A percentile compares a stretch with the other conserved stretches of the same genome.
These are phyloP conservation scores for Herpetotheres cachinnans DNA, from an alignment of 2,113 vertebrate species.

Conservation along the genomic window DNA sequence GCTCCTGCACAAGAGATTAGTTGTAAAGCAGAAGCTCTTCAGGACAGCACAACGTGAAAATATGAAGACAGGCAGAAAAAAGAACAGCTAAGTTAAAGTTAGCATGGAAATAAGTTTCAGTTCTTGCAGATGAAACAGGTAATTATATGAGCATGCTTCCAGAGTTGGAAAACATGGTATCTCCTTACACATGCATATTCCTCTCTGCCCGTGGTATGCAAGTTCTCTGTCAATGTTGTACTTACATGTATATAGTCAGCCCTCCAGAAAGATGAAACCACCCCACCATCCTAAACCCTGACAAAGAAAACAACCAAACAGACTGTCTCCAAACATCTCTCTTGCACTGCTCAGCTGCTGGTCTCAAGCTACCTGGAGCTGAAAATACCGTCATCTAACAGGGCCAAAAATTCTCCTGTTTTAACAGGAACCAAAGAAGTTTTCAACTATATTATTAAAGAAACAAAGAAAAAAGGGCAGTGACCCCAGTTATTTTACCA, in stretches of 20 bases:
- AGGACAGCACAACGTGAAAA: not conserved
- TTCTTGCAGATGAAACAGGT: not conserved
- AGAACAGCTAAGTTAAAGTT: not conserved
- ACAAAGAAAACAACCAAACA: not conserved
- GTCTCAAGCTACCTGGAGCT: not conserved
- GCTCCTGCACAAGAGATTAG: not conserved
- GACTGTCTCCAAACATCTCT: not conserved
- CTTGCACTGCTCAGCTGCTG: not conserved
- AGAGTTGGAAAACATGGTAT: not conserved
- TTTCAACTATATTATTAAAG: not conserved
- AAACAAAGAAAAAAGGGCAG: not conserved
- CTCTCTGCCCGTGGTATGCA: not conserved
- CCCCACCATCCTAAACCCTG: not conserved
- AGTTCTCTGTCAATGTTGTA: not conserved
- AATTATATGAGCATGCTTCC: not conserved
- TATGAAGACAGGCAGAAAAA: not conserved
- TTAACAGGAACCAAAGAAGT: not conserved
- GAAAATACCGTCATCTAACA: not conserved
- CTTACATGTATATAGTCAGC: not conserved
- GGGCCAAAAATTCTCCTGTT: not conserved
- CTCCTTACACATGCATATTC: not conserved
- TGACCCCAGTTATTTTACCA: constrained; percentile 77
- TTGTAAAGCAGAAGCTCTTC: not conserved
- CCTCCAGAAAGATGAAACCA: not conserved
- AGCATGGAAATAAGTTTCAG: not conserved